These are phyloP conservation scores for Elephas maximus DNA, from an alignment of 2,113 vertebrate species.

Conservation along the genomic window DNA sequence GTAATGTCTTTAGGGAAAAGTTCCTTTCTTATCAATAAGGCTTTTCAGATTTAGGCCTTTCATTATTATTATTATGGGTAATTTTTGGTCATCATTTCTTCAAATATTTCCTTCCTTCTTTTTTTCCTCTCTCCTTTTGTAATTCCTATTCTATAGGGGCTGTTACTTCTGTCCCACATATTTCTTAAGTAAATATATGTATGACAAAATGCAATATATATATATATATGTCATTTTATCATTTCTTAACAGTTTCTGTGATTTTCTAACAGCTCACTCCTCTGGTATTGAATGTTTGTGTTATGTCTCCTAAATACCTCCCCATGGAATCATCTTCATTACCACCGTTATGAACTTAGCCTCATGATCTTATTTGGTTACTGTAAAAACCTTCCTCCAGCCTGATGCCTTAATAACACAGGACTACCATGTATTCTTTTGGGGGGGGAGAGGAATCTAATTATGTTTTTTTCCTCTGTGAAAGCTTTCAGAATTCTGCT, in stretches of 20 bases:
- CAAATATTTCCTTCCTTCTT: neutral
- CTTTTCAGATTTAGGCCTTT: neutral
- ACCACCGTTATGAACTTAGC: neutral
- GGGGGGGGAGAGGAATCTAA: neutral
- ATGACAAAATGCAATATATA: neutral
- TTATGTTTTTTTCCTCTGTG: neutral
- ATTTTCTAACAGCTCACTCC: neutral
- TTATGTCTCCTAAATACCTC: neutral
- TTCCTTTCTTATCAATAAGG: neutral
- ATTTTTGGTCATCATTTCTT: neutral
- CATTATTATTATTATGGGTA: no score
- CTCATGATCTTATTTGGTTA: neutral
- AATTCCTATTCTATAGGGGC: neutral
- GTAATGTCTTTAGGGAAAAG: neutral
- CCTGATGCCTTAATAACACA: neutral
- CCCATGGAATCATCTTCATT: neutral
- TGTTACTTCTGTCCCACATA: neutral
- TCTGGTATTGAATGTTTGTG: neutral
- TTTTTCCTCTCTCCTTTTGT: neutral
- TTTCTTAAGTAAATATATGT: neutral
- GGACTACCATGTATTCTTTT: neutral
- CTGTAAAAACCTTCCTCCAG: neutral
- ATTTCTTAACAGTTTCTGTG: neutral
- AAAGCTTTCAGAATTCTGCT: neutral
- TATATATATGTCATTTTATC: neutral